Evolutionary conservation across 2,888 invertebrate genomes (phyloP).

Genomic region (Caenorhabditis afra): DNA sequence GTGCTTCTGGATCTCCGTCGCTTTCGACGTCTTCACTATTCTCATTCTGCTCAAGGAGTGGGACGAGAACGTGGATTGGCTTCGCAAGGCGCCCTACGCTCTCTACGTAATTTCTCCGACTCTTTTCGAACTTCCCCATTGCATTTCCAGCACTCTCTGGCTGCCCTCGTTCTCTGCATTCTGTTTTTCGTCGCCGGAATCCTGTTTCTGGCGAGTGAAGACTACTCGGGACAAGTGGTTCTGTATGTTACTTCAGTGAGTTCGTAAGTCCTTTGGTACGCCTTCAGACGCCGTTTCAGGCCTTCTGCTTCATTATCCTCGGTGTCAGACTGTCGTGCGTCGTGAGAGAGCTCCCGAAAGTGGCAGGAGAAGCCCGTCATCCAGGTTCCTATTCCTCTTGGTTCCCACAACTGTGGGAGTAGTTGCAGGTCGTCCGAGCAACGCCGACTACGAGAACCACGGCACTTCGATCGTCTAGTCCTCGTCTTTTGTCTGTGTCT

Average conservation of each 20-base stretch:
- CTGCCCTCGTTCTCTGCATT: conserved; percentile 9
- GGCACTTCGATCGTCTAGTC: conserved; percentile 37
- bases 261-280: background rate
- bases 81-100: conserved; percentile 22
- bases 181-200: conserved; percentile 32
- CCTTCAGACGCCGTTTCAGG: conserved; percentile 5
- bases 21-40: conserved; percentile 31
- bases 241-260: conserved; percentile 33
- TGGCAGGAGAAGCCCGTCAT: conserved; percentile 10
- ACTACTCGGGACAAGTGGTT: conserved; percentile 20
- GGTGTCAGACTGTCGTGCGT: conserved; percentile 19
- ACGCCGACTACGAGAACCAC: conserved; percentile 40
- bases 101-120: conserved; percentile 5
- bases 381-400: conserved; percentile 19
- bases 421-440: conserved; percentile 32
- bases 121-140: background rate
- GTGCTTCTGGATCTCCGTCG: conserved; percentile 18
- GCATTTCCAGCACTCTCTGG: conserved; percentile 32
- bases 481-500: background rate
- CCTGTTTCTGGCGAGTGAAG: conserved; percentile 19
- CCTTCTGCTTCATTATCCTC: conserved; percentile 37
- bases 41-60: conserved; percentile 31
- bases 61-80: conserved; percentile 41
- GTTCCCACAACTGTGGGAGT: background rate
- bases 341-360: conserved; percentile 13